Evolutionary conservation across 2,888 invertebrate genomes (phyloP).

Genomic region (Onthophagus sagittarius): DNA sequence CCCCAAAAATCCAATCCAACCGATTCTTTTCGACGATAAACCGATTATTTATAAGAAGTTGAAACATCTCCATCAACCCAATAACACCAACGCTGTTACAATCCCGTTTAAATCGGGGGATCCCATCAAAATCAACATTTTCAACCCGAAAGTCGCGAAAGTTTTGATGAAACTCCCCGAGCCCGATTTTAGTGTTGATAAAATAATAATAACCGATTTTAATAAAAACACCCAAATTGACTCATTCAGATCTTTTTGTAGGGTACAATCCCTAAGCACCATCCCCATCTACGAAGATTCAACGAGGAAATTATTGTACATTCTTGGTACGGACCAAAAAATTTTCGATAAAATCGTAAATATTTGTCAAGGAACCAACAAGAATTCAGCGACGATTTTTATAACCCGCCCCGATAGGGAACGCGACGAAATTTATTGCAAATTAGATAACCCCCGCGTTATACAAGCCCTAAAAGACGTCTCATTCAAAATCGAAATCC

Average conservation of each 20-base stretch:
- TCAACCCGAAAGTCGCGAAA: background rate
- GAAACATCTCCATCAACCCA: background rate
- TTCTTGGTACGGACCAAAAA: background rate
- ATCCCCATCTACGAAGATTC: background rate
- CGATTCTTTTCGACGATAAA: background rate
- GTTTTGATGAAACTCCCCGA: background rate
- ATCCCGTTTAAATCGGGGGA: background rate
- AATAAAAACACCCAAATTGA: background rate
- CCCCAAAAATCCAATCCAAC: background rate
- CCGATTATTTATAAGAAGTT: background rate
- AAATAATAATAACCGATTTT: background rate
- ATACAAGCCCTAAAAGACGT: background rate
- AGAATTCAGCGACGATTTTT: background rate
- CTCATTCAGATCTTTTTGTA: no score
- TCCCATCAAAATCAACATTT: background rate
- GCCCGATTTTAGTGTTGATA: background rate
- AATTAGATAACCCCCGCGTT: background rate
- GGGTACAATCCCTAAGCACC: background rate
- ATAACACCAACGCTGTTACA: background rate
- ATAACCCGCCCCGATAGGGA: background rate
- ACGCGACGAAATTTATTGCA: background rate
- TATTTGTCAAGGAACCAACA: background rate
- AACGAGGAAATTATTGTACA: background rate
- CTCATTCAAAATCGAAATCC: background rate
- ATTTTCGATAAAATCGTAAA: background rate